Evolutionary conservation across 2,888 invertebrate species (phyloP).

Genomic region (Calliopum simillimum): DNA sequence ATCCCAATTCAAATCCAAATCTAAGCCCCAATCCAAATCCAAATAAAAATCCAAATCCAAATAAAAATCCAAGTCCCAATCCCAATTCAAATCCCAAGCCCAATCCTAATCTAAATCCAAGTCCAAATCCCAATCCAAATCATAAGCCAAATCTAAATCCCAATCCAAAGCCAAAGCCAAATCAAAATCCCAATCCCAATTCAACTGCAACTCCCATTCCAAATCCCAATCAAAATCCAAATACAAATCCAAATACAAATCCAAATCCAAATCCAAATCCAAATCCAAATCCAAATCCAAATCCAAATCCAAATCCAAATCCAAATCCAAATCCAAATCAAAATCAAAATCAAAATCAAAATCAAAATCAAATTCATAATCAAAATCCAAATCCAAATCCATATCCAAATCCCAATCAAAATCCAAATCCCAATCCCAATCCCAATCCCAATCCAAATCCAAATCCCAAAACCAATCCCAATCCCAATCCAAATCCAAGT

Average conservation of each 20-base stretch:
- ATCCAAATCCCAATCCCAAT: neutral
- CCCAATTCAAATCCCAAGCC: neutral
- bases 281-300: neutral
- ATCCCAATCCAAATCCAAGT: neutral
- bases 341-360: neutral
- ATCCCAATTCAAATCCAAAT: neutral
- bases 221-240: neutral
- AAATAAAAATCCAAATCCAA: neutral
- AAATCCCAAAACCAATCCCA: neutral
- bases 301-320: neutral
- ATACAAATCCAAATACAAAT: neutral
- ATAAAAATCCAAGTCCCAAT: neutral
- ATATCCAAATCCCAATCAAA: too few relatives aligned
- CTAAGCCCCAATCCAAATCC: neutral
- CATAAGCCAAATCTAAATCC: neutral
- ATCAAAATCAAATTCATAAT: neutral
- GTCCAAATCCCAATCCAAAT: neutral
- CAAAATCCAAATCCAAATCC: neutral
- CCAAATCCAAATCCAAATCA: neutral
- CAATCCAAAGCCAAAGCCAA: neutral
- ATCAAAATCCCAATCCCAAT: neutral
- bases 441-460: neutral
- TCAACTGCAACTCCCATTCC: neutral
- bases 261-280: neutral
- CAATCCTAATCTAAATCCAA: neutral